Evolutionary conservation across 1,140 invertebrate genomes (phyloP).

Genomic region (Aethina tumida): DNA sequence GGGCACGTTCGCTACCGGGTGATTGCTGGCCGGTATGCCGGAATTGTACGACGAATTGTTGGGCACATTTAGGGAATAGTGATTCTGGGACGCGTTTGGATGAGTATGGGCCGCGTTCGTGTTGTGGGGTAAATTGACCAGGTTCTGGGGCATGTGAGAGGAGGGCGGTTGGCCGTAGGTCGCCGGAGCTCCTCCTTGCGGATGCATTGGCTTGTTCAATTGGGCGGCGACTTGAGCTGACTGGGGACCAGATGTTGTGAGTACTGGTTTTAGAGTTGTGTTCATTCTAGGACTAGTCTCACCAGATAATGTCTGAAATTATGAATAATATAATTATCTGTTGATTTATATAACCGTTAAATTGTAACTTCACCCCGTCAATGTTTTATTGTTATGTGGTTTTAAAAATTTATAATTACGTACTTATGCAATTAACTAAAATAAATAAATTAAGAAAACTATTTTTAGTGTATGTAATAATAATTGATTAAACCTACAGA

Average conservation of each 20-base stretch:
- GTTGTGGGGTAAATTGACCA: conserved; percentile 21
- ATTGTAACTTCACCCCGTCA: too few relatives aligned
- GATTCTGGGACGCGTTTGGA: conserved; percentile 18
- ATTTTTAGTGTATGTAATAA: too few relatives aligned
- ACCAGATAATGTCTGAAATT: conserved; percentile 2
- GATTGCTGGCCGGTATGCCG: conserved; percentile 18
- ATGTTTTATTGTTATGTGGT: too few relatives aligned
- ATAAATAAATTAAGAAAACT: too few relatives aligned
- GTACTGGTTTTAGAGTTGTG: conserved; percentile 44
- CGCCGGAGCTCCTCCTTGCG: conserved; percentile 19
- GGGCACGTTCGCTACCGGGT: conserved; percentile 17
- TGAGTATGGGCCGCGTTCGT: conserved; percentile 16
- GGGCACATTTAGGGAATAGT: conserved; percentile 22
- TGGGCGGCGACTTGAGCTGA: conserved; percentile 27
- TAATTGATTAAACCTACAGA: too few relatives aligned
- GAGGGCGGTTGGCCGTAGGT: conserved; percentile 21
- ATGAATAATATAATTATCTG: neutral
- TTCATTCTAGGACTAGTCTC: too few relatives aligned
- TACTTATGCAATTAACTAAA: too few relatives aligned
- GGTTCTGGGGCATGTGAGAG: conserved; percentile 23
- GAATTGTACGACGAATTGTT: conserved; percentile 15
- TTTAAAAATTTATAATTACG: too few relatives aligned
- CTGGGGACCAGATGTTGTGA: conserved; percentile 39
- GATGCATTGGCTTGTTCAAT: conserved; percentile 23
- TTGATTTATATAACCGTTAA: too few relatives aligned